Percentiles rank a stretch among this genome's conserved stretches.
Conservation (phyloP, 1,140 invertebrate genomes). For the Argopecten irradians region DNA sequence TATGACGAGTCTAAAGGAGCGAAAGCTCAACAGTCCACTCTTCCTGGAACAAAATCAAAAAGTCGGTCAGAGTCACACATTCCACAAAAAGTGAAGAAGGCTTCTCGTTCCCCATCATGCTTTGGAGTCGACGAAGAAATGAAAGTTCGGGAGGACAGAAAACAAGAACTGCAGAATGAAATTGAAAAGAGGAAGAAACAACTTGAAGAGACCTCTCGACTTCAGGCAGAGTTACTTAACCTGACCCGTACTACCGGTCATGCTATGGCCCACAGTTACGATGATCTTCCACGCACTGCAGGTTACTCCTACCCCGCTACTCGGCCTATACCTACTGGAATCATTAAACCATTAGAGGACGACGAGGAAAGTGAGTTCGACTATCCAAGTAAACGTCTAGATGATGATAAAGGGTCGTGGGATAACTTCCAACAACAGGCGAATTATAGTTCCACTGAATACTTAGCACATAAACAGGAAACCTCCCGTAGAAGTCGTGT, state of each 20-base stretch:
- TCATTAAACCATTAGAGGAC: constrained; percentile 73
- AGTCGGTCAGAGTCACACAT: constrained; percentile 61
- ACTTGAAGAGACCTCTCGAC: constrained; percentile 81
- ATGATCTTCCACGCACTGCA: constrained; percentile 67
- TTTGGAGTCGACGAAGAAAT: constrained; percentile 66
- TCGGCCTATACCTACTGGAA: constrained; percentile 76
- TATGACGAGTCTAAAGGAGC: constrained; percentile 42
- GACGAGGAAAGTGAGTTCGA: constrained; percentile 58
- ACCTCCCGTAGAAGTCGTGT: constrained; percentile 56
- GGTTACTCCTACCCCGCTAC: constrained; percentile 48
- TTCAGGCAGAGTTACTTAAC: constrained; percentile 81
- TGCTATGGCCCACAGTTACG: constrained; percentile 69
- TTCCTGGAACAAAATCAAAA: constrained; percentile 49
- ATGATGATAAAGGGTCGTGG: constrained; percentile 37
- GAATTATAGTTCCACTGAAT: constrained; percentile 75
- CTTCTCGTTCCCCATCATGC: constrained; percentile 49
- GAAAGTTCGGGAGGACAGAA: constrained; percentile 79
- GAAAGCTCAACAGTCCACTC: constrained; percentile 43
- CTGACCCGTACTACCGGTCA: constrained; percentile 60
- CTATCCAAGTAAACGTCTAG: constrained; percentile 42
- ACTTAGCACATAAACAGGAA: constrained; percentile 73
- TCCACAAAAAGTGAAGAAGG: constrained; percentile 48
- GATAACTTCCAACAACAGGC: constrained; percentile 49
- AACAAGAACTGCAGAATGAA: constrained; percentile 82
- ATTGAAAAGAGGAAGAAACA: constrained; percentile 82